Evolutionary conservation across 2,888 invertebrate species (phyloP).

Genomic region (Thera obeliscata): DNA sequence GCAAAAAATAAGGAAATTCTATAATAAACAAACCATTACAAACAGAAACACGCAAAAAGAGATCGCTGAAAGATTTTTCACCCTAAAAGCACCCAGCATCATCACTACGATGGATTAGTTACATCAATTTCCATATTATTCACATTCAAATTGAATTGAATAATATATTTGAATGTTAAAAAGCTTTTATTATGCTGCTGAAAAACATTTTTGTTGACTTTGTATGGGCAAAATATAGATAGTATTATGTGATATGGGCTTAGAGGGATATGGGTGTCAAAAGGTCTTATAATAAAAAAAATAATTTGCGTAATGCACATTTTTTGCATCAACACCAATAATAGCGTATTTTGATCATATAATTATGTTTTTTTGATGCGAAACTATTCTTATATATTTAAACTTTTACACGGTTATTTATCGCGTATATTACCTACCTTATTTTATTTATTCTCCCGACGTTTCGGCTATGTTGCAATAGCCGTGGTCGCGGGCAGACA

Average conservation of each 20-base stretch:
- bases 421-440: no score
- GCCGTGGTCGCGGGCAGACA: no score
- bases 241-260: not conserved
- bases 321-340: not conserved
- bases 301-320: not conserved
- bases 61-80: not conserved
- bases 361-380: no score
- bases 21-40: not conserved
- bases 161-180: not conserved
- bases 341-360: no score
- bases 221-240: not conserved
- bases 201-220: not conserved
- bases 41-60: not conserved
- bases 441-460: no score
- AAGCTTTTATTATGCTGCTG: not conserved
- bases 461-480: no score
- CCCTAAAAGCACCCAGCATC: not conserved
- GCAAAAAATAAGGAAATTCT: no score
- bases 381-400: no score
- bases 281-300: not conserved
- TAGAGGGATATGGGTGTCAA: no score
- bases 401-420: no score
- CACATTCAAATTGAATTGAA: not conserved
- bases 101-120: slow-evolving; percentile 3
- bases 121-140: slow-evolving; percentile 4